These are phyloP conservation scores for Leucozona laternaria DNA, from an alignment of 2,888 invertebrate genomes.

Conservation along the genomic window DNA sequence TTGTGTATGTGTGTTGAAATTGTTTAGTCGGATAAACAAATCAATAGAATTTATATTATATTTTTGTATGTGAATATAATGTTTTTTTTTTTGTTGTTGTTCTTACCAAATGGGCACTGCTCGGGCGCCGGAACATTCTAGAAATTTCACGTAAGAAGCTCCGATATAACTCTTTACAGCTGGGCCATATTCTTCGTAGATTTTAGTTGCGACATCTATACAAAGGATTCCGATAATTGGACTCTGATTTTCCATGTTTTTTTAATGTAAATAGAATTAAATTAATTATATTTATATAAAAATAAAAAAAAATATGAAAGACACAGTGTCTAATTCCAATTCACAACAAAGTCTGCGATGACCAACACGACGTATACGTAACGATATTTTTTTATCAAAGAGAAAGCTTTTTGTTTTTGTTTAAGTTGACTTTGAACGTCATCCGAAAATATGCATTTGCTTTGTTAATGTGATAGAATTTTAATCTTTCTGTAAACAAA, in stretches of 20 bases:
- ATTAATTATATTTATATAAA: not conserved
- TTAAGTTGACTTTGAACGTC: not conserved
- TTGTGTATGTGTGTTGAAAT: not conserved
- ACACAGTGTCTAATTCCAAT: not conserved
- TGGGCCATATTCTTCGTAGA: slow-evolving; percentile 85
- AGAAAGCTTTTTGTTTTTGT: not conserved
- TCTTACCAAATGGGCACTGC: slow-evolving; percentile 92
- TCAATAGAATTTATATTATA: not conserved
- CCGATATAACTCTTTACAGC: slow-evolving; percentile 89
- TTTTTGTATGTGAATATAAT: too few relatives aligned
- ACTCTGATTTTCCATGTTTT: slow-evolving; percentile 39
- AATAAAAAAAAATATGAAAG: not conserved
- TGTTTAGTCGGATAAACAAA: not conserved
- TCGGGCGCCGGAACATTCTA: slow-evolving; percentile 93
- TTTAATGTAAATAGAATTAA: not conserved
- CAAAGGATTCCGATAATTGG: slow-evolving; percentile 89
- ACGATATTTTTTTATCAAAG: not conserved
- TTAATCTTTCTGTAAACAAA: too few relatives aligned
- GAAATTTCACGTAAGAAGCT: slow-evolving; percentile 93
- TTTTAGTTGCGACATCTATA: slow-evolving; percentile 86
- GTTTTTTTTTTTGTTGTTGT: slow-evolving; percentile 70
- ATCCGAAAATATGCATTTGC: slow-evolving; percentile 1
- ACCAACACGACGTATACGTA: not conserved
- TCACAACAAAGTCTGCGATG: not conserved
- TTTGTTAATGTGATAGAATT: not conserved